phyloP scores from a whole-genome alignment of 2,888 invertebrate genomes.

The Adelphocoris suturalis region DNA sequence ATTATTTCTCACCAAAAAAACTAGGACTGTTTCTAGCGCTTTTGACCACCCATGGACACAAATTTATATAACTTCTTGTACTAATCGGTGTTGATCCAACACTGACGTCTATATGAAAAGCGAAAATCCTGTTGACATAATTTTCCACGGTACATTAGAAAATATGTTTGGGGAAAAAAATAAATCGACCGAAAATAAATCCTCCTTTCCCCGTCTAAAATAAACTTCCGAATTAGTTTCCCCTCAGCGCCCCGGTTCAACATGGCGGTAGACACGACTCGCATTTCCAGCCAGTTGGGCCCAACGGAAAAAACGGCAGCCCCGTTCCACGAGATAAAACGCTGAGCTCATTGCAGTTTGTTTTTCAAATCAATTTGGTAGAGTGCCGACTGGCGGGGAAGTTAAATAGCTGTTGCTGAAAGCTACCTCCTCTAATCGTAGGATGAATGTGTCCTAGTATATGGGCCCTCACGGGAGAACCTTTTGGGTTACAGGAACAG shows the following conservation, averaged over 20 bases:
- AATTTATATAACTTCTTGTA: too few relatives aligned
- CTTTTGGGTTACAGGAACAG: not conserved
- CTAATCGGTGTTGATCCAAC: too few relatives aligned
- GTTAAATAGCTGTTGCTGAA: slow-evolving; percentile 2
- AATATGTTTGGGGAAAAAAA: not conserved
- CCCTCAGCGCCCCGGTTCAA: not conserved
- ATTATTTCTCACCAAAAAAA: too few relatives aligned
- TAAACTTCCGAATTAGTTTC: not conserved
- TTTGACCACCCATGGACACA: too few relatives aligned
- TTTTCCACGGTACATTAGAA: too few relatives aligned
- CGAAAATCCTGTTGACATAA: too few relatives aligned
- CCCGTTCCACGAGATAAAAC: slow-evolving; percentile 14
- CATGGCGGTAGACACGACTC: not conserved
- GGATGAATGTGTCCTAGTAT: not conserved
- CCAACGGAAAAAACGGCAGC: not conserved
- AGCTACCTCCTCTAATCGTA: not conserved
- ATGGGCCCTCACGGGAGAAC: not conserved
- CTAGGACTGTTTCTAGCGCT: too few relatives aligned
- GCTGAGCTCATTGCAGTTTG: slow-evolving; percentile 7
- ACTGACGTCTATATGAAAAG: too few relatives aligned
- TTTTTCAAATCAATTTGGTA: slow-evolving; percentile 30
- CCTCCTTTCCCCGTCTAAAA: not conserved
- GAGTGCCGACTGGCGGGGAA: slow-evolving; percentile 12
- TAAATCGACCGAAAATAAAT: not conserved
- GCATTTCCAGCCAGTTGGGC: not conserved